These are phyloP conservation scores for Rhodophaea formosa DNA, from an alignment of 2,888 invertebrate genomes.

Conservation along the genomic window DNA sequence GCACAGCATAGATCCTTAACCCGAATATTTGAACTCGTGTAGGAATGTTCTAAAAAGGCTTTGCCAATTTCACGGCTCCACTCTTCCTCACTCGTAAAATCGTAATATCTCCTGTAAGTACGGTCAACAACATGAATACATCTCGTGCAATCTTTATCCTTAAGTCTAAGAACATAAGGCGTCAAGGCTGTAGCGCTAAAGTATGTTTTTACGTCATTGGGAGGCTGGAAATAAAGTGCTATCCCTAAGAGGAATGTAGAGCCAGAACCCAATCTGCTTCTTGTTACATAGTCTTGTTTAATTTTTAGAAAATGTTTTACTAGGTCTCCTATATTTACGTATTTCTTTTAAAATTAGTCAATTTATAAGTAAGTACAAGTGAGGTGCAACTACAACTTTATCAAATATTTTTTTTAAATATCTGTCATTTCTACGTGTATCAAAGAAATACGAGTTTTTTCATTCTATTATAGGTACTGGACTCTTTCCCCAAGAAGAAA, in stretches of 20 bases:
- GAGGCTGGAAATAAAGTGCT: conserved; percentile 15
- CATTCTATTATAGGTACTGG: no score
- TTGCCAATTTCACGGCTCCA: conserved; percentile 17
- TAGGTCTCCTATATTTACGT: no score
- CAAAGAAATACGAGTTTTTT: no score
- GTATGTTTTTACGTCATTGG: conserved; percentile 5
- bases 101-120: conserved; percentile 17
- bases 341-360: no score
- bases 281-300: conserved; percentile 1
- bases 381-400: no score
- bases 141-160: neutral
- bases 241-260: conserved; percentile 10
- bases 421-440: no score
- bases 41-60: conserved; percentile 1
- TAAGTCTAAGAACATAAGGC: conserved; percentile 1
- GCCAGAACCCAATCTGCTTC: neutral
- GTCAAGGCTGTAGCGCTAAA: neutral
- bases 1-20: no score
- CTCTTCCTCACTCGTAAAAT: conserved; percentile 19
- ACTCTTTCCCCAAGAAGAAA: no score
- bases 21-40: neutral
- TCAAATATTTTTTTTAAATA: no score
- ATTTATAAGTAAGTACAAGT: no score
- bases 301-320: neutral
- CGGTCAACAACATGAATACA: conserved; percentile 7